Evolutionary conservation across 2,797 vertebrate genomes (phyloP), one percentile per base, ranked within the genome.

Genomic region (Taeniopygia guttata): DNA sequence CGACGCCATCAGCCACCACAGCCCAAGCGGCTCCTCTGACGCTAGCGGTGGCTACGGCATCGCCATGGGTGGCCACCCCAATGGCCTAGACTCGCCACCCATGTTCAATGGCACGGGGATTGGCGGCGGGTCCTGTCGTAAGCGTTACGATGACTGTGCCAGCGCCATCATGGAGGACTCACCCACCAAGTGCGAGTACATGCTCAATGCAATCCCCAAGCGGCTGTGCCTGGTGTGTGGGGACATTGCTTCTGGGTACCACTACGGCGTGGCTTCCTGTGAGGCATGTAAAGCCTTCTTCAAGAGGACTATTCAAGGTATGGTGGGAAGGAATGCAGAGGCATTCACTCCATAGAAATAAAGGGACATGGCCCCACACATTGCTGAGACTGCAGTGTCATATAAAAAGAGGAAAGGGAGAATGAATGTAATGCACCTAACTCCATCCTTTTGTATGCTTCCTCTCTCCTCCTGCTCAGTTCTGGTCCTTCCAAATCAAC

Each of bases 291-390:
- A 99, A 98, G 99, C 99, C 82, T 99, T 99, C 98, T 99, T 99
- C 98, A 99, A 99, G 98, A 99, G 99, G 95, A 99, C 99, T 96
- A 99, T 99, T 98, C 99, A 99, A 99, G 99, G 99, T 99, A 99
- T 29, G 94, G 91, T 92, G 92, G 78, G 52, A 69, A 60, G 91
- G 75, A 90, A 72, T 77, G 87, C 79, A 5, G 32, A 83, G 56
- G 34, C 18, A 3, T 75, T 46, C 16, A 4, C 25, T 68, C 43
- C 23, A 3, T 55, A 82, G 36, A 34, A 46, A 49, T 68, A 66
- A 49, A 45, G 59, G 49, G 69, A 45, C 13, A 2, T 1, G 3
- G 48, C 29, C 56, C 20, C 45, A 76, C 68, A 34, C 2, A 2
- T 63, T 70, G 43, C 48, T 56, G 68, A 70, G 21, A 15, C 34